These are phyloP conservation scores for Limnothrissa miodon DNA, from an alignment of 2,113 vertebrate genomes.

Conservation along the genomic window DNA sequence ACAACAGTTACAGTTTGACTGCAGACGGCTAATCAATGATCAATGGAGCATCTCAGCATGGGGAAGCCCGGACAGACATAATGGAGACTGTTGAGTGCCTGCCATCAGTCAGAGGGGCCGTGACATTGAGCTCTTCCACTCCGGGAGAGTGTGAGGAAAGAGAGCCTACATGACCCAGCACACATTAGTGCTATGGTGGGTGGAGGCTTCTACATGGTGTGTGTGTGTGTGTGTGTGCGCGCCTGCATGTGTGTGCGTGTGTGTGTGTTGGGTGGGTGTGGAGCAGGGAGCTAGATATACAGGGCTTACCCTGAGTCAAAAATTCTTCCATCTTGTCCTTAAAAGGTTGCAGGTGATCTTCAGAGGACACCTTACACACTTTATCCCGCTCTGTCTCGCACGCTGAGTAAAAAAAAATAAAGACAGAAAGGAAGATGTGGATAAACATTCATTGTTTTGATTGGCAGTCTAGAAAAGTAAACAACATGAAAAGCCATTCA, in stretches of 20 bases:
- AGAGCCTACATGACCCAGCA: background rate
- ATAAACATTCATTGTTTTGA: slow-evolving; percentile 2
- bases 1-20: background rate
- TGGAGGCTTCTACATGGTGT: background rate
- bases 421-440: background rate
- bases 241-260: slow-evolving; percentile 8
- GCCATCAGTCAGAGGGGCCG: slow-evolving; percentile 4
- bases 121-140: background rate
- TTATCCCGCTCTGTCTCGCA: slow-evolving; percentile 87
- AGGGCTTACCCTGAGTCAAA: slow-evolving; percentile 82
- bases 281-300: background rate
- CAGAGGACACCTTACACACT: slow-evolving; percentile 84
- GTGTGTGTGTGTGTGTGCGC: slow-evolving; percentile 19
- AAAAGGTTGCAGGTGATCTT: slow-evolving; percentile 91
- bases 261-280: slow-evolving; percentile 20
- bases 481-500: background rate
- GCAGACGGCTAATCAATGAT: slow-evolving; percentile 31
- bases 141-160: background rate
- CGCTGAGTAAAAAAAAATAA: slow-evolving; percentile 75
- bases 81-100: background rate
- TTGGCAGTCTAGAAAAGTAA: background rate
- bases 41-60: slow-evolving; percentile 23
- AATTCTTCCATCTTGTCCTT: slow-evolving; percentile 92
- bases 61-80: background rate
- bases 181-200: background rate